A percentile compares a stretch with the other conserved stretches of the same genome.
These are phyloP conservation scores for Chironomus striatipennis DNA, from an alignment of 1,140 invertebrate species.

Conservation along the genomic window DNA sequence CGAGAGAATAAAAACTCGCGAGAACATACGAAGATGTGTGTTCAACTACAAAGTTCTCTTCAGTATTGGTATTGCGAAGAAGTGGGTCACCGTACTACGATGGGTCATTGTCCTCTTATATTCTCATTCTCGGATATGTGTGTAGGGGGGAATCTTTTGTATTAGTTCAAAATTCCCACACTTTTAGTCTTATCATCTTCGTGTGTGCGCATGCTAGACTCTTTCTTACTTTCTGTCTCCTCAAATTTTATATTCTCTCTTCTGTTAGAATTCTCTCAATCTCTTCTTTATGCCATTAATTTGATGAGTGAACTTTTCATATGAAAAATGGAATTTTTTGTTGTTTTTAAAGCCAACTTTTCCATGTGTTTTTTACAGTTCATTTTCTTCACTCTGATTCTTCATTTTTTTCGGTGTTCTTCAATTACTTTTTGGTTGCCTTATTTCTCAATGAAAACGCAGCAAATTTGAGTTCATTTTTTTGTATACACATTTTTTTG, in stretches of 20 bases:
- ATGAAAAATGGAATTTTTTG: too few relatives aligned
- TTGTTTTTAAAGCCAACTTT: neutral
- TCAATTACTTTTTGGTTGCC: too few relatives aligned
- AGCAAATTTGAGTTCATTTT: neutral
- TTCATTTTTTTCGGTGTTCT: neutral
- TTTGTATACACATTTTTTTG: neutral
- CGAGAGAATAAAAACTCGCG: too few relatives aligned
- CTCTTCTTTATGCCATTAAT: too few relatives aligned
- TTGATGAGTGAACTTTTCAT: too few relatives aligned
- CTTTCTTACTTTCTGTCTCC: neutral
- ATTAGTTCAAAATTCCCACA: neutral
- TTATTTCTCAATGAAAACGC: neutral
- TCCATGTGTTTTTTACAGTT: neutral
- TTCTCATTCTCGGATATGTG: neutral
- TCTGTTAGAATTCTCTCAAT: neutral
- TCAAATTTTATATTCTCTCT: neutral
- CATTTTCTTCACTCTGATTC: too few relatives aligned
- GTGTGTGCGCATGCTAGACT: neutral
- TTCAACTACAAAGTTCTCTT: neutral
- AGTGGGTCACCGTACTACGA: slow-evolving; percentile 5
- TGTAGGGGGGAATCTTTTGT: neutral
- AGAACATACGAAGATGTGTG: neutral
- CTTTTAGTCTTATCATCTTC: neutral
- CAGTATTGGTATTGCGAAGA: neutral
- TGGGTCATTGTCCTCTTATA: neutral